These are phyloP conservation scores for Polietes domitor DNA, from an alignment of 2,888 invertebrate species.

Conservation along the genomic window DNA sequence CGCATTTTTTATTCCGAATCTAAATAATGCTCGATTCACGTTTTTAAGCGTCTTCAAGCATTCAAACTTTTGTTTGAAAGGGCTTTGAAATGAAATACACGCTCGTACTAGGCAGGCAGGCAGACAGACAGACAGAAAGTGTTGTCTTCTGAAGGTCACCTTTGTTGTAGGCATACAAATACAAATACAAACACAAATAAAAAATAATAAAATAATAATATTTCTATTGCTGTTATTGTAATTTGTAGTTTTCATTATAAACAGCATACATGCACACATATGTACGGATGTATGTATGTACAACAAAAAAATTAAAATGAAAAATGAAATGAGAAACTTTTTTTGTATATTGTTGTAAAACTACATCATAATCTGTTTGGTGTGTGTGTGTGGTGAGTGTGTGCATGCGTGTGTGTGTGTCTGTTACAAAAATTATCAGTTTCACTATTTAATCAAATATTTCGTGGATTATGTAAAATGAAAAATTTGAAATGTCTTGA, in stretches of 20 bases:
- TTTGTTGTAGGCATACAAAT: slow-evolving; percentile 42
- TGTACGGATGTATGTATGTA: no score
- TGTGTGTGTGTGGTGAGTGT: no score
- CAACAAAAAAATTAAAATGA: background rate
- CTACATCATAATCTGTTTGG: background rate
- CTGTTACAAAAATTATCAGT: slow-evolving; percentile 6
- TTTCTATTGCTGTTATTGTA: slow-evolving; percentile 38
- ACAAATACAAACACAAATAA: slow-evolving; percentile 36
- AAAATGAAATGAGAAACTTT: slow-evolving; percentile 5
- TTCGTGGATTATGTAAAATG: slow-evolving; percentile 18
- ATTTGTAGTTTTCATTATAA: slow-evolving; percentile 37
- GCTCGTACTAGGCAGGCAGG: background rate
- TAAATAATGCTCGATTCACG: slow-evolving; percentile 37
- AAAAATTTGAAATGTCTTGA: background rate
- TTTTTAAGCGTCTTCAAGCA: slow-evolving; percentile 45
- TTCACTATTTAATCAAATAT: slow-evolving; percentile 2
- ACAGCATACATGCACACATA: background rate
- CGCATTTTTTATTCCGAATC: slow-evolving; percentile 10
- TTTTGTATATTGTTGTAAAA: slow-evolving; percentile 6
- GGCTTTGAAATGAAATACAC: slow-evolving; percentile 43
- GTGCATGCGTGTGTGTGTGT: no score
- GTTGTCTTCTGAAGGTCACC: slow-evolving; percentile 54
- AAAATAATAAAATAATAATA: slow-evolving; percentile 22
- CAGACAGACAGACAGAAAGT: background rate
- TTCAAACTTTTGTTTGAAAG: slow-evolving; percentile 51